These are phyloP conservation scores for Gibbula magus DNA, from an alignment of 2,888 invertebrate species.

Conservation along the genomic window DNA sequence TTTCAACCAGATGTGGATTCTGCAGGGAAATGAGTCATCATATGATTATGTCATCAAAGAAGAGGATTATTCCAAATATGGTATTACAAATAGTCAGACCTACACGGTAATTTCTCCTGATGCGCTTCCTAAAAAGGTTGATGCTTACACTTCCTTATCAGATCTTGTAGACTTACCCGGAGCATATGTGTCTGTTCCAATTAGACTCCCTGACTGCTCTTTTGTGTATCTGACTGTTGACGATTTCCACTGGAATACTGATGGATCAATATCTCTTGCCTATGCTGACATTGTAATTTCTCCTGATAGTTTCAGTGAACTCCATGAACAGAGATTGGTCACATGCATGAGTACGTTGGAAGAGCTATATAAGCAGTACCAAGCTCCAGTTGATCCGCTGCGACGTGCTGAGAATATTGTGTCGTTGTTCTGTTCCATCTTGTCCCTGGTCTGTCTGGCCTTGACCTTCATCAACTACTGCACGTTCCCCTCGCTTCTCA, in stretches of 20 bases:
- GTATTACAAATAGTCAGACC: background rate
- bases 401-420: conserved; percentile 12
- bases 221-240: background rate
- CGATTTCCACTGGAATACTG: background rate
- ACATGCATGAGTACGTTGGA: conserved; percentile 1
- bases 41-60: background rate
- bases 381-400: background rate
- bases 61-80: background rate
- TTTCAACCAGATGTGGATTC: background rate
- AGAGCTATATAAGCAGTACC: background rate
- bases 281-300: background rate
- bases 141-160: background rate
- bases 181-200: background rate
- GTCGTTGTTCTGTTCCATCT: conserved; percentile 14
- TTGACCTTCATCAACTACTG: conserved; percentile 39
- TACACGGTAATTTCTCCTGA: background rate
- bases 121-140: background rate
- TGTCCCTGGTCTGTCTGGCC: conserved; percentile 35
- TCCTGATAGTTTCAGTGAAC: background rate
- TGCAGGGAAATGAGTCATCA: background rate
- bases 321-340: background rate
- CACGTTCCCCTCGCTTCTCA: conserved; percentile 28
- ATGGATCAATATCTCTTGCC: background rate
- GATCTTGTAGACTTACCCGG: background rate
- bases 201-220: background rate